Evolutionary conservation across 2,888 invertebrate genomes (phyloP), one percentile per base, ranked within the genome.

Genomic region (Sialis fuliginosa): DNA sequence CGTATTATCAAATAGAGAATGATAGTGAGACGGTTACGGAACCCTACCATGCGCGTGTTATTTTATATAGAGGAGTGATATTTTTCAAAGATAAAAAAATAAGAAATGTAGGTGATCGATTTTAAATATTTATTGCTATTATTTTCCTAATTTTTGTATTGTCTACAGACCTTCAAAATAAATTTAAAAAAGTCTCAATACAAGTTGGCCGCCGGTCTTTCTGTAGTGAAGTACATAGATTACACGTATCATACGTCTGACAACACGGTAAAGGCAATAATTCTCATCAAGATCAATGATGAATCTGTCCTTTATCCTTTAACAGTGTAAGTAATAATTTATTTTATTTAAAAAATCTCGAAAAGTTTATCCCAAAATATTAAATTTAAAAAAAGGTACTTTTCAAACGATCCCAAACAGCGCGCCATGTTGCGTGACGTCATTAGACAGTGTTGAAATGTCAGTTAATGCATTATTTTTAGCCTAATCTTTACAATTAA

Each of bases 181-280:
- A 58, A 60, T 51, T 47, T 55, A 1, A 39, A 53, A 2, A 42
- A 51, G 6, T 54, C 51, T 32, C 56, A 50, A 34, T 46, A 32
- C 5, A 46, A 50, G 12, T 52, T 69, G 6, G 57, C 62, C 47
- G 61, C 68, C 5, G 69, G 68, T 5, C 53, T 69, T 50, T 61
- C 56, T n/a, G 53, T 1, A 31, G 43, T 30, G 34, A 49, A 10
- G 44, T 50, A 7, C 47, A 42, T 37, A n/a, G 7, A 22, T 8
- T 53, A 55, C 2, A 44, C 56, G 1, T 46, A n/a, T 3, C 50
- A 6, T 4, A 10, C 32, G 4, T n/a, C n/a, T 6, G 32, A 43
- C 5, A 10, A 33, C 6, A 9, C 10, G 4, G n/a, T 43, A 2
- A 58, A 58, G 44, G 58, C 61, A 3, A 54, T 55, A 34, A 54